These are phyloP conservation scores for Platorchestia sp. DNA, from an alignment of 1,140 invertebrate species.

Conservation along the genomic window DNA sequence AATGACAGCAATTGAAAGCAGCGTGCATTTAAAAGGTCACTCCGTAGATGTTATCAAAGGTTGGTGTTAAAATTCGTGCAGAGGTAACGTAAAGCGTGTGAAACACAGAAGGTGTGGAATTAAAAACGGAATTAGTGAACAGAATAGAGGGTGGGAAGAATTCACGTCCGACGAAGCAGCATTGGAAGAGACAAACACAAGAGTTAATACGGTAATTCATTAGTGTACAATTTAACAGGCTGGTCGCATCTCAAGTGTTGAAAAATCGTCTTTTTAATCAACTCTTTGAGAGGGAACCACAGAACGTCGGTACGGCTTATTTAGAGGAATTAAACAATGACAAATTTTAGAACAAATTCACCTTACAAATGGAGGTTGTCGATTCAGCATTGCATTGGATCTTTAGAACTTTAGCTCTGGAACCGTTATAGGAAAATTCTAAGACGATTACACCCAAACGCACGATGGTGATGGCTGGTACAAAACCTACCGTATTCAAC, in stretches of 20 bases:
- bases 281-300: neutral
- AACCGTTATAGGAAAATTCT: too few species aligned
- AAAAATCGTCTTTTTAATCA: neutral
- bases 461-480: too few species aligned
- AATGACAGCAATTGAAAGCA: neutral
- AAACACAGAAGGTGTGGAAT: neutral
- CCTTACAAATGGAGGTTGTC: too few species aligned
- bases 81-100: neutral
- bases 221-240: neutral
- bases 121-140: neutral
- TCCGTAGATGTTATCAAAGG: neutral
- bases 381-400: too few species aligned
- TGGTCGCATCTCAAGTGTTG: neutral
- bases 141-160: neutral
- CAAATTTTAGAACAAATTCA: too few species aligned
- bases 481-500: too few species aligned
- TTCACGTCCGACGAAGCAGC: slow-evolving; percentile 5
- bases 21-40: neutral
- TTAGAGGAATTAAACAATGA: too few species aligned
- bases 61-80: neutral
- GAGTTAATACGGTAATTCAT: neutral
- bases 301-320: too few species aligned
- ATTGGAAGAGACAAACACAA: neutral
- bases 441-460: too few species aligned
- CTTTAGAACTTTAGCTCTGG: too few species aligned